Base-by-base conservation (phyloP, 2,113 vertebrate genomes). In the Felis catus region DNA sequence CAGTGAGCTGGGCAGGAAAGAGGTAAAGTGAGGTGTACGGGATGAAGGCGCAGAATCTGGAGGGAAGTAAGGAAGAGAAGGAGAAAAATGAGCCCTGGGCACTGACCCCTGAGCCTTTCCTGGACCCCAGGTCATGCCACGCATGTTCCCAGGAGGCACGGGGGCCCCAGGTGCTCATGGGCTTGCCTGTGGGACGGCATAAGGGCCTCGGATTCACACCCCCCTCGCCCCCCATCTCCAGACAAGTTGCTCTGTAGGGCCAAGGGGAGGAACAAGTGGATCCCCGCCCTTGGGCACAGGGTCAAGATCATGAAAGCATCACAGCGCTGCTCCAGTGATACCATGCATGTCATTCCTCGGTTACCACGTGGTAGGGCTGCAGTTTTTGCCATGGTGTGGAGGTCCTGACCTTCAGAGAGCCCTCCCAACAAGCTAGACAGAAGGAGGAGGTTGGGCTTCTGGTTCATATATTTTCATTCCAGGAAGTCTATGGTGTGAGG, bases 161-260 rank as follows among this genome's bases (percentile, higher is more conserved):
- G 0, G 0, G 51, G 29, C 48, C 23, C 15, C 33, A 0, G n/a
- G 7, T n/a, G 7, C 61, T 53, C 39, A 1, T 0, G 31, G 33
- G 4, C 73, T 73, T 58, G 65, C 45, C 4, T 1, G 7, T n/a
- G 7, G n/a, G 29, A n/a, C 3, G 1, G 81, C 53, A 61, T 41
- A 11, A 33, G 36, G 27, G 41, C 51, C 66, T 70, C 8, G 1
- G 86, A 45, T 73, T 41, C 36, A 45, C 36, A 10, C 3, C 19
- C 27, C 23, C 12, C 25, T 65, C 14, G 8, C 58, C 33, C 25
- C 63, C 61, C 8, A 33, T 18, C 85, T 94, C 33, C 27, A 80
- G n/a, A 33, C 36, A 51, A 79, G 23, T 39, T 39, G 70, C 71
- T 41, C 41, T 55, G n/a, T 0, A 4, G 36, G 78, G 36, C 80